Base-by-base conservation (phyloP, 1,140 invertebrate genomes). In the Acromyrmex charruanus region DNA sequence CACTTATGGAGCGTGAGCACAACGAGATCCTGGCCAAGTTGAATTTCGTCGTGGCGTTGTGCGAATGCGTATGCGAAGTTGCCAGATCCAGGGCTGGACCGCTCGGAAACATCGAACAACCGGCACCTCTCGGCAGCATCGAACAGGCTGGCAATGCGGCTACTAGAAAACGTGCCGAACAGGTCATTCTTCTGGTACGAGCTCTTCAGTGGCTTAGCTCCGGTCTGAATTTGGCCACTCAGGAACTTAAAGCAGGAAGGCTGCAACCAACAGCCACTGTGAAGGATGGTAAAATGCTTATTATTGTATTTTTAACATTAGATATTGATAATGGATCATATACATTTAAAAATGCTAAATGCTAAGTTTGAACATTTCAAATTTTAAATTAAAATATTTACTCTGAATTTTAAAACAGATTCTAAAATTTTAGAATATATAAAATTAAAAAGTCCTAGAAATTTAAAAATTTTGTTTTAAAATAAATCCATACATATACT, bases 21-120 rank as follows among this genome's bases (percentile, higher is more conserved):
- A 99, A 99, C 95, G 98, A 99, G 94, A 98, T 98, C 6, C 95
- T 99, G 88, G 98, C 98, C 1, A 99, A 99, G 94, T 96, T 99
- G 58, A 98, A 98, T 93, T 99, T 99, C 95, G 98, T 99, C 18
- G 95, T 98, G 55, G 98, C 98, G 18, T 95, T 99, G 18, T 98
- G 98, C 71, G 98, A 99, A 89, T 99, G 98, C 92, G 97, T 99
- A 49, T 96, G 98, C 80, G 98, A 99, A 81, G 96, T 99, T 53
- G 98, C 98, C 1, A 96, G 97, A 88, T 96, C 96, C 12, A 96
- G 97, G 84, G 96, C 97, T 35, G 97, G 97, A n/a, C 97, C 98
- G 1, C 94, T 98, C 7, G 96, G 96, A 5, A 84, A 84, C 12
- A 75, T 84, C 69, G 80, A 84, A 25, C 69, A 84, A 14, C 69